Conservation (phyloP, 2,888 invertebrate species). For the Hipparchia semele region DNA sequence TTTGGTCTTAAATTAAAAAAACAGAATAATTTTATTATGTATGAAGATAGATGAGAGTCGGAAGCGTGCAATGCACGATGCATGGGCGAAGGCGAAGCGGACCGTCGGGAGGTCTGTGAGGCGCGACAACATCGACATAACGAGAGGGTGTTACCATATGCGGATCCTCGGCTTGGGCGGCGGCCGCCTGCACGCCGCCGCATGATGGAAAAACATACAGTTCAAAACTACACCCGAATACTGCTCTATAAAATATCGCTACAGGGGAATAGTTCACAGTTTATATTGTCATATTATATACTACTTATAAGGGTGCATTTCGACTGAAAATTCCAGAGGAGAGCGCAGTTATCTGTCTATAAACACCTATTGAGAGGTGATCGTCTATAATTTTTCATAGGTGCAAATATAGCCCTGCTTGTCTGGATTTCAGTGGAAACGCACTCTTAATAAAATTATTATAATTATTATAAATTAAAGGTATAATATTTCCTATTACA, state of each 20-base stretch:
- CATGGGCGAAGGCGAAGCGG: slow-evolving; percentile 57
- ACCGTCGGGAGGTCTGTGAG: slow-evolving; percentile 71
- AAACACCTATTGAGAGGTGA: neutral
- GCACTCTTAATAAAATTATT: neutral
- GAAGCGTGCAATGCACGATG: slow-evolving; percentile 79
- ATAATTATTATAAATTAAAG: neutral
- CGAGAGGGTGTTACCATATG: slow-evolving; percentile 89
- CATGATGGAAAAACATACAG: slow-evolving; percentile 77
- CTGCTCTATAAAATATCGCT: too few species aligned
- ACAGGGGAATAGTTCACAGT: too few species aligned
- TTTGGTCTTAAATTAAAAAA: slow-evolving; percentile 21
- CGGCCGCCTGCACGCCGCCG: slow-evolving; percentile 87
- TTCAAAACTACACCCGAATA: neutral
- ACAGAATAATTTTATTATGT: slow-evolving; percentile 24
- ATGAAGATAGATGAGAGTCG: slow-evolving; percentile 59
- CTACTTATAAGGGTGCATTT: neutral
- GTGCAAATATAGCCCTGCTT: neutral
- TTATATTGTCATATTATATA: too few species aligned
- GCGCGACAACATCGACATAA: slow-evolving; percentile 67
- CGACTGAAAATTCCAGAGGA: neutral
- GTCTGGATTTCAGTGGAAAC: neutral
- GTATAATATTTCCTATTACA: too few species aligned
- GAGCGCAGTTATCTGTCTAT: neutral
- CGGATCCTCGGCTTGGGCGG: slow-evolving; percentile 95
- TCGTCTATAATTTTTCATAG: neutral